Evolutionary conservation across 2,797 vertebrate species (phyloP), one percentile per base, ranked within the genome.

Genomic region (Cossypha niveicapilla): DNA sequence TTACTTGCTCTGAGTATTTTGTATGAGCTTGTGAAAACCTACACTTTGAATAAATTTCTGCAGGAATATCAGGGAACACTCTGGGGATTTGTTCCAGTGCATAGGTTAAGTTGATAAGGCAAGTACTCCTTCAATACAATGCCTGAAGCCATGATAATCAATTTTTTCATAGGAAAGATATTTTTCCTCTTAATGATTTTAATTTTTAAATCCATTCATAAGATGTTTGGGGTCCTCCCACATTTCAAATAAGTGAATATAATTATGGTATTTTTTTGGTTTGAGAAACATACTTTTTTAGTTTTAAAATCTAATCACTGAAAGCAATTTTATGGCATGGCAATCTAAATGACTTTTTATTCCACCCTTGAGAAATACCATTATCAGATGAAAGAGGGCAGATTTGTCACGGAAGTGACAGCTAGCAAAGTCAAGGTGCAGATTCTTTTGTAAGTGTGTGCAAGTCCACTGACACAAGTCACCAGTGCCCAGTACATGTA

Each of bases 1-100:
- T 95, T 85, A 93, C 73, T 5, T 77, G 63, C 93, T 97, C 84
- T 47, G n/a, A 87, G 58, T 74, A 75, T 90, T 95, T 92, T 78
- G 45, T 13, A 1, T 0, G 19, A 96, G 86, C 67, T 84, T 91
- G 63, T 88, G 86, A 66, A 92, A 95, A 78, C 88, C 83, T 78
- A 14, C 25, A 13, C 23, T 90, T 58, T 0, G 41, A 73, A 62
- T 78, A 68, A 58, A 84, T 88, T 90, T 44, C 70, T 72, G 18
- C 71, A 81, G 83, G 58, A 93, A 42, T 74, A 80, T 71, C 72
- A 93, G 58, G 61, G 57, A 71, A 35, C 5, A 1, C 34, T 72
- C 19, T 22, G 7, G 66, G n/a, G 28, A 30, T 75, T 84, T 86
- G 19, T 75, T 77, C 25, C 24, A 66, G 39, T 37, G 51, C 28